Evolutionary conservation across 2,113 vertebrate species (phyloP).

Genomic region (Naja naja): DNA sequence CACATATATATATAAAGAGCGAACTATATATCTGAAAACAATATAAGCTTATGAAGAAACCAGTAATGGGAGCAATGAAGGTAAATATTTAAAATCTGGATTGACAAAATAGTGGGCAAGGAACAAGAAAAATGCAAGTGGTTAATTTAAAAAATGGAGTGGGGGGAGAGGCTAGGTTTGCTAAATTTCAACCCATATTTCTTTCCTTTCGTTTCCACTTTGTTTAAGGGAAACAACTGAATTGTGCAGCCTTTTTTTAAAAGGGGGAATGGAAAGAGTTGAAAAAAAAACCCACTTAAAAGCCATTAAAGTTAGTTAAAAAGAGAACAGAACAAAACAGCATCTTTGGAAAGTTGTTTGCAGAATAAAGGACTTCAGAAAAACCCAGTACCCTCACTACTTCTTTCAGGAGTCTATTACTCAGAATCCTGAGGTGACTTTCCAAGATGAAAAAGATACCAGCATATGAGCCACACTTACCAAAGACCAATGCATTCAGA

Average conservation of each 20-base stretch:
- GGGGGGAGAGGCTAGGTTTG: slow-evolving; percentile 51
- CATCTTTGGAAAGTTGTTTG: slow-evolving; percentile 78
- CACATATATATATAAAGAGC: no score
- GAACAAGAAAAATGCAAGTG: background rate
- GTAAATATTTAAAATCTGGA: slow-evolving; percentile 32
- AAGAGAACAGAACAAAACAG: slow-evolving; percentile 10
- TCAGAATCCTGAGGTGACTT: slow-evolving; percentile 63
- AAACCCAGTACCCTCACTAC: slow-evolving; percentile 50
- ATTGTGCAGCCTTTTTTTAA: slow-evolving; percentile 58
- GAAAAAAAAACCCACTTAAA: slow-evolving; percentile 41
- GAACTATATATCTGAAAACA: slow-evolving; percentile 25
- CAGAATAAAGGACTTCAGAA: slow-evolving; percentile 65
- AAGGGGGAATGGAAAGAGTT: background rate
- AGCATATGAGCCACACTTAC: slow-evolving; percentile 64
- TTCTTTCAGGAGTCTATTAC: slow-evolving; percentile 59
- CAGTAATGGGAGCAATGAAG: slow-evolving; percentile 43
- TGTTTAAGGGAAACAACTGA: slow-evolving; percentile 21
- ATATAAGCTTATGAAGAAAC: slow-evolving; percentile 31
- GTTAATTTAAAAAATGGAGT: background rate
- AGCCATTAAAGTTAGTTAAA: slow-evolving; percentile 4
- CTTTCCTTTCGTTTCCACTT: background rate
- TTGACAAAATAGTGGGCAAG: slow-evolving; percentile 32
- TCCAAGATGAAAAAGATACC: slow-evolving; percentile 66
- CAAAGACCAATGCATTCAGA: slow-evolving; percentile 46
- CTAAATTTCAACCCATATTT: slow-evolving; percentile 41